phyloP scores from a whole-genome alignment of 2,113 vertebrate genomes.

The Elaphurus davidianus region DNA sequence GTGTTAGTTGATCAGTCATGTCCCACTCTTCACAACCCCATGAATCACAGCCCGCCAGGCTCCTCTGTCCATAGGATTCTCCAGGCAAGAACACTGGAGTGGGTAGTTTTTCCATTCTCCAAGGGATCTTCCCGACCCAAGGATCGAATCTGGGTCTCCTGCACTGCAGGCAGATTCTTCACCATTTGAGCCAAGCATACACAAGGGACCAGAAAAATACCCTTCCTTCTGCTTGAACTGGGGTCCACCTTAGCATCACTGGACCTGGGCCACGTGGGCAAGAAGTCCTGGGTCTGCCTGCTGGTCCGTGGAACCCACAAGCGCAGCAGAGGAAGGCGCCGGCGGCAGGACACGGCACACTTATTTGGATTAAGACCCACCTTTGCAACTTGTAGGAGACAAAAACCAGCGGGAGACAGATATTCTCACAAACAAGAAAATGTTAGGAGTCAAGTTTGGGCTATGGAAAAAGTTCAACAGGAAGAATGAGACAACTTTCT shows the following conservation, averaged over 20 bases:
- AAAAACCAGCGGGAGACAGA: neutral
- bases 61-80: neutral
- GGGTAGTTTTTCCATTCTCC: neutral
- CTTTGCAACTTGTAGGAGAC: neutral
- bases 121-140: neutral
- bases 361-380: neutral
- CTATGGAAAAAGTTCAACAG: neutral
- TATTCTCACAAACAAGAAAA: neutral
- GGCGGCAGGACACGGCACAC: rapidly evolving
- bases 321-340: rapidly evolving
- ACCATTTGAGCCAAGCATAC: neutral
- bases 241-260: neutral
- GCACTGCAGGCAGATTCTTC: neutral
- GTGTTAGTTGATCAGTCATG: neutral
- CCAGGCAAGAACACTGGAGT: neutral
- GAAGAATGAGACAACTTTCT: neutral
- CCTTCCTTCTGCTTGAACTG: neutral
- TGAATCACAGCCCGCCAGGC: neutral
- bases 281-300: neutral
- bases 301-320: no score
- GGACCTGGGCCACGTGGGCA: rapidly evolving
- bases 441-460: neutral
- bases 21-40: neutral
- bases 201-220: neutral
- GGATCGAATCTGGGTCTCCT: neutral